Percentiles rank a stretch among this genome's conserved stretches.
Conservation (phyloP, 2,113 vertebrate species). For the Jaculus jaculus region DNA sequence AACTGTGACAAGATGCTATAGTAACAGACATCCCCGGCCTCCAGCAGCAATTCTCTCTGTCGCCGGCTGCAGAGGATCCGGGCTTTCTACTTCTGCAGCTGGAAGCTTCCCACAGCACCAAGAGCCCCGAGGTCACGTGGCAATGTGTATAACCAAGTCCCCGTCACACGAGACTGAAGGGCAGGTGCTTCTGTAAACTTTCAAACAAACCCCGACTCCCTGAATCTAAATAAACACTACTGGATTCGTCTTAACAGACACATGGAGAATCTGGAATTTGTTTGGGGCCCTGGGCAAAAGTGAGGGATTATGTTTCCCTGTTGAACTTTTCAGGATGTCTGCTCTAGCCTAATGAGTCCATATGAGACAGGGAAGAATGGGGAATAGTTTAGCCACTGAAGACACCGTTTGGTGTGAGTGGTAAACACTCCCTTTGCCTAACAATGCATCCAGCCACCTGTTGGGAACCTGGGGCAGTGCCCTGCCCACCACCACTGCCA, state of each 20-base stretch:
- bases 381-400: too few species aligned
- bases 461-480: too few species aligned
- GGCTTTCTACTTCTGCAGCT: too few species aligned
- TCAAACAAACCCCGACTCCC: conserved; percentile 72
- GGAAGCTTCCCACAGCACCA: too few species aligned
- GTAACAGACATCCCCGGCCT: background rate
- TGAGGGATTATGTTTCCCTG: background rate
- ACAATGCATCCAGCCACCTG: too few species aligned
- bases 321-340: conserved; percentile 50
- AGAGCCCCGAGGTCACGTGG: conserved; percentile 17
- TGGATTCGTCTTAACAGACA: conserved; percentile 54
- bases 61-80: background rate
- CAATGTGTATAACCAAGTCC: conserved; percentile 57
- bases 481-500: too few species aligned
- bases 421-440: too few species aligned
- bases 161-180: conserved; percentile 69
- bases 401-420: too few species aligned
- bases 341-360: background rate
- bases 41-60: background rate
- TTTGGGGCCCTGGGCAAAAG: conserved; percentile 49
- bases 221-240: conserved; percentile 64
- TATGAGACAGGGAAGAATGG: background rate
- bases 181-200: conserved; percentile 65
- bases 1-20: too few species aligned
- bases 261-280: conserved; percentile 68